Evolutionary conservation across 1,140 invertebrate genomes (phyloP).

Genomic region (Drosophila ficusphila): DNA sequence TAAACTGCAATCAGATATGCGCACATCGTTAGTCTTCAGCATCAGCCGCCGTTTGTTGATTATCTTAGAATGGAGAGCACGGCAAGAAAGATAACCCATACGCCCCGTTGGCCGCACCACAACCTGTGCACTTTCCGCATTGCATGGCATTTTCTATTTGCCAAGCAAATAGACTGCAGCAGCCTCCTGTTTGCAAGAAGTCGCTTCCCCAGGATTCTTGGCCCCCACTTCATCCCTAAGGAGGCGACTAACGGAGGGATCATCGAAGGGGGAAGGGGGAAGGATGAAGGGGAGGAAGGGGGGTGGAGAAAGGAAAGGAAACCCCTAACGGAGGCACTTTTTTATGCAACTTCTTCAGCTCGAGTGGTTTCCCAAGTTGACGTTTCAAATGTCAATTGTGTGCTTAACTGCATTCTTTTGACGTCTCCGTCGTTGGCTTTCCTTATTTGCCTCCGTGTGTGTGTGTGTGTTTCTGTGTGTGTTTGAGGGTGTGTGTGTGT

Average conservation of each 20-base stretch:
- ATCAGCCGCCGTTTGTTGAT: constrained; percentile 81
- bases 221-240: constrained; percentile 45
- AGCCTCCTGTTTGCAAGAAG: constrained; percentile 33
- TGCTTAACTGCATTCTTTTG: constrained; percentile 83
- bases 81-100: constrained; percentile 79
- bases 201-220: constrained; percentile 17
- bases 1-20: constrained; percentile 83
- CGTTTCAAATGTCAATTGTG: constrained; percentile 84
- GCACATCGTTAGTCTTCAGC: constrained; percentile 82
- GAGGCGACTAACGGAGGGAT: no score
- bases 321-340: constrained; percentile 79
- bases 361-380: constrained; percentile 82
- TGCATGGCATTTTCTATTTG: constrained; percentile 79
- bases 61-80: constrained; percentile 76
- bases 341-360: constrained; percentile 82
- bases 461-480: constrained; percentile 19
- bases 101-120: constrained; percentile 54
- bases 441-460: constrained; percentile 57
- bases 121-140: constrained; percentile 35
- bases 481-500: constrained; percentile 24
- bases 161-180: constrained; percentile 76
- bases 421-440: constrained; percentile 59
- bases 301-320: constrained; percentile 36
- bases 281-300: background rate
- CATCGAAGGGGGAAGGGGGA: no score